Evolutionary conservation across 2,797 vertebrate genomes (phyloP).

Genomic region (Poecilia wingei): DNA sequence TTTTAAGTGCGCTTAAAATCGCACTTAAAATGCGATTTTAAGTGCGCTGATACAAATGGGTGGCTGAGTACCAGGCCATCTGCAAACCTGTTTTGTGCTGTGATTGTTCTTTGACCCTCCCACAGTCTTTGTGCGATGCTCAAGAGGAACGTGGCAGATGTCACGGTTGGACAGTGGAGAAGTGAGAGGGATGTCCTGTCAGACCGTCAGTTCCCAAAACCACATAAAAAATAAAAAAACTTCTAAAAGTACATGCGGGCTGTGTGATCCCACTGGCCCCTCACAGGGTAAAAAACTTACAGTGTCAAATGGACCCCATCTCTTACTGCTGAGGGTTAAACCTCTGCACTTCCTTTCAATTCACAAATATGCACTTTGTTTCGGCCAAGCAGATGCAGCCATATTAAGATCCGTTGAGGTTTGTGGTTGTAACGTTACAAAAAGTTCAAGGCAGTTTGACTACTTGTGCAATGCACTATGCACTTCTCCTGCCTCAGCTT

Average conservation of each 20-base stretch:
- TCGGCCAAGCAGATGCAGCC: background rate
- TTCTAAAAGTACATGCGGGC: no score
- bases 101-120: background rate
- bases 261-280: no score
- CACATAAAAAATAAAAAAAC: no score
- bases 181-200: no score
- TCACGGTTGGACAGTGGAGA: no score
- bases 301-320: no score
- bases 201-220: no score
- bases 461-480: background rate
- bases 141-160: no score
- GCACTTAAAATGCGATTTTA: background rate
- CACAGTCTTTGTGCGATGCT: no score
- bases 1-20: background rate
- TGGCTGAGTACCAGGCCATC: background rate
- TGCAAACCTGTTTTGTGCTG: background rate
- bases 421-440: background rate
- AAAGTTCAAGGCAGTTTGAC: background rate
- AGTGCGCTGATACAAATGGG: background rate
- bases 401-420: no score
- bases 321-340: no score
- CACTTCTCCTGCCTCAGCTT: constrained; percentile 33
- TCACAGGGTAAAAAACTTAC: no score
- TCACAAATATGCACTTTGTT: background rate
- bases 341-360: background rate